A percentile compares a stretch with the other conserved stretches of the same genome.
Evolutionary conservation across 2,113 vertebrate genomes (phyloP).

Genomic region (Perognathus longimembris): DNA sequence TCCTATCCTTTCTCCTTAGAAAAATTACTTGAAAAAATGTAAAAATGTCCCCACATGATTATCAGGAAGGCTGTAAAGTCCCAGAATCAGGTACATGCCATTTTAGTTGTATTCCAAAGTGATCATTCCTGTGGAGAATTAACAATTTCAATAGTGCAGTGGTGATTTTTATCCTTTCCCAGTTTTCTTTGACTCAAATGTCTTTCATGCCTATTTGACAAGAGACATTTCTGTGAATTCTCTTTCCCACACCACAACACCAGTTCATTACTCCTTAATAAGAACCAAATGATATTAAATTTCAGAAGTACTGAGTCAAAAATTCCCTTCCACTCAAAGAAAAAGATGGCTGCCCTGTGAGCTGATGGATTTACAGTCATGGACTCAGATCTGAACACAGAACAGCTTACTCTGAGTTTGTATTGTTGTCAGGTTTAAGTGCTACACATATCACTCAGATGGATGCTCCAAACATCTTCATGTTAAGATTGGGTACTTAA

Average conservation of each 20-base stretch:
- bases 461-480: neutral
- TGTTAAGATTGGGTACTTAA: constrained; percentile 19
- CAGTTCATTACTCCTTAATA: constrained; percentile 64
- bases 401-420: neutral
- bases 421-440: constrained; percentile 36
- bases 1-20: constrained; percentile 49
- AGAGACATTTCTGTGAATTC: constrained; percentile 75
- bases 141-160: neutral
- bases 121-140: constrained; percentile 61
- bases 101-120: constrained; percentile 48
- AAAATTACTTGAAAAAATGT: constrained; percentile 66
- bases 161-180: constrained; percentile 58
- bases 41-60: constrained; percentile 60
- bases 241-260: constrained; percentile 61
- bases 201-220: constrained; percentile 70
- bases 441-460: constrained; percentile 51
- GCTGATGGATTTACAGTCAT: neutral
- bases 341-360: constrained; percentile 11
- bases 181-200: constrained; percentile 66
- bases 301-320: constrained; percentile 55
- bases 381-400: neutral
- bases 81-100: constrained; percentile 54
- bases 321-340: constrained; percentile 45
- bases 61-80: constrained; percentile 45
- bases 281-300: constrained; percentile 60